phyloP scores from a whole-genome alignment of 2,888 invertebrate species.

The Tiliacea aurago region DNA sequence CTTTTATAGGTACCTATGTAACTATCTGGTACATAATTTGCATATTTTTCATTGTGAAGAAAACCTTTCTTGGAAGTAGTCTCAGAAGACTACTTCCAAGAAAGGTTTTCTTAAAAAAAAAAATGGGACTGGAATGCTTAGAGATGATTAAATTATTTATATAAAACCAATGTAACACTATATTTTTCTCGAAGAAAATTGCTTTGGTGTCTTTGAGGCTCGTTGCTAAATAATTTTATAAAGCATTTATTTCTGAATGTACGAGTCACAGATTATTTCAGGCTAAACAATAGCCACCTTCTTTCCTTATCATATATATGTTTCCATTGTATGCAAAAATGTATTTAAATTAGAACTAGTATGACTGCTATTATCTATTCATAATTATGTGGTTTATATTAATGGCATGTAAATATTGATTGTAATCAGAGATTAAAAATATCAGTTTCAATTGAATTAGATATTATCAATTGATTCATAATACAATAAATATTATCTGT shows the following conservation, averaged over 20 bases:
- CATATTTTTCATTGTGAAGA: background rate
- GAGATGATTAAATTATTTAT: too few species aligned
- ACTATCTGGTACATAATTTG: too few species aligned
- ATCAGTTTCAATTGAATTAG: slow-evolving; percentile 27
- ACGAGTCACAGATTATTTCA: background rate
- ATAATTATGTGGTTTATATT: background rate
- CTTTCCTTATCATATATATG: background rate
- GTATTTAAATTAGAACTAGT: background rate
- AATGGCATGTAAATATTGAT: slow-evolving; percentile 23
- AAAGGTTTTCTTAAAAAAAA: background rate
- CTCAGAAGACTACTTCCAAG: background rate
- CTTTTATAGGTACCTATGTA: too few species aligned
- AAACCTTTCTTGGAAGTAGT: too few species aligned
- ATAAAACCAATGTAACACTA: too few species aligned
- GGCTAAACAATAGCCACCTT: background rate
- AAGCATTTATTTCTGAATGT: background rate
- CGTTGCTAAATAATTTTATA: too few species aligned
- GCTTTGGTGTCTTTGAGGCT: too few species aligned
- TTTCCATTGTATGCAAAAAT: background rate
- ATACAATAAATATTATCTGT: slow-evolving; percentile 17
- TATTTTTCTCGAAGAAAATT: too few species aligned
- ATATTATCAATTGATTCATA: slow-evolving; percentile 32
- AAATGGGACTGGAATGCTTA: too few species aligned
- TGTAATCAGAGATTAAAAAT: slow-evolving; percentile 24
- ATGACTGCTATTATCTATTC: background rate